Evolutionary conservation across 1,140 invertebrate genomes (phyloP).

Genomic region (Bombus pyrosoma): DNA sequence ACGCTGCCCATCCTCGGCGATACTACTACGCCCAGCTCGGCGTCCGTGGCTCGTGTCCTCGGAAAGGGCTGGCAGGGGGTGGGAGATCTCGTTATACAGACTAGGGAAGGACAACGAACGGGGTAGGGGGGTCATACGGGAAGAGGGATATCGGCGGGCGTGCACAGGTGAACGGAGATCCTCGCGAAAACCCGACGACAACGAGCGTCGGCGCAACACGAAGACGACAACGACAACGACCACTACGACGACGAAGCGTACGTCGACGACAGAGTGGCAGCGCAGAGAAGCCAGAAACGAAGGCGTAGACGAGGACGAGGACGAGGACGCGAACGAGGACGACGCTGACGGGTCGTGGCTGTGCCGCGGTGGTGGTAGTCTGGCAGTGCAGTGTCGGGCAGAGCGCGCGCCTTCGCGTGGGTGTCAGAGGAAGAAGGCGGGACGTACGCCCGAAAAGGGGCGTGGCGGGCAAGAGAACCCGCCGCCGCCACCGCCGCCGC

Average conservation of each 20-base stretch:
- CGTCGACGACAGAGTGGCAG: not conserved
- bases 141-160: constrained; percentile 12
- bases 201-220: not conserved
- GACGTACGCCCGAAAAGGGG: constrained; percentile 70
- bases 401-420: constrained; percentile 62
- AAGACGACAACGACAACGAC: constrained; percentile 15
- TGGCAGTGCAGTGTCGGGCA: constrained; percentile 34
- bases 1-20: constrained; percentile 39
- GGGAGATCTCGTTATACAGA: constrained; percentile 1
- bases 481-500: constrained; percentile 46
- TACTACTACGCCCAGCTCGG: constrained; percentile 40
- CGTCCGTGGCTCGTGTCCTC: constrained; percentile 10
- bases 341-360: constrained; percentile 35
- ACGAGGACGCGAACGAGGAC: constrained; percentile 57
- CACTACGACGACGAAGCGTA: not conserved
- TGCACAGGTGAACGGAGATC: constrained; percentile 26
- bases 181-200: constrained; percentile 3
- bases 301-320: constrained; percentile 40
- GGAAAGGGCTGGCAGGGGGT: not conserved
- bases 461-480: constrained; percentile 63
- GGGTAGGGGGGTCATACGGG: not conserved
- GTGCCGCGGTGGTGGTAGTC: constrained; percentile 29
- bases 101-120: not conserved
- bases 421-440: constrained; percentile 75
- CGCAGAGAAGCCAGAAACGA: constrained; percentile 44